phyloP scores from a whole-genome alignment of 2,888 invertebrate genomes.

The Eupithecia inturbata region DNA sequence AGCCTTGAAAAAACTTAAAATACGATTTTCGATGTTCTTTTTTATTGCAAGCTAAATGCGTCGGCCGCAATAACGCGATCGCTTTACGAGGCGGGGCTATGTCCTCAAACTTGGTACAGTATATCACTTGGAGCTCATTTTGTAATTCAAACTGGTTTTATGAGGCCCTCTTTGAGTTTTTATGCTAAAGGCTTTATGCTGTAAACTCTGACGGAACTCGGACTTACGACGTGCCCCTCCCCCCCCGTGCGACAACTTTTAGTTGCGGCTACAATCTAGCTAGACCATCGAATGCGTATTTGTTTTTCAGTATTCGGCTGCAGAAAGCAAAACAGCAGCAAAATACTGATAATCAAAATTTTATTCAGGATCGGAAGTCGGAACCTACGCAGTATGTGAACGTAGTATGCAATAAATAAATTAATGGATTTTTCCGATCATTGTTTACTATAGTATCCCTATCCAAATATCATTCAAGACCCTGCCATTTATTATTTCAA shows the following conservation, averaged over 20 bases:
- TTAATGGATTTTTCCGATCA: background rate
- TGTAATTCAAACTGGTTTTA: constrained; percentile 47
- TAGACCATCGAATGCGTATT: background rate
- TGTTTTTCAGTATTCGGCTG: background rate
- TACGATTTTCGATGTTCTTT: constrained; percentile 67
- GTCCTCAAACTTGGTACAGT: constrained; percentile 64
- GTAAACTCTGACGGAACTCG: constrained; percentile 30
- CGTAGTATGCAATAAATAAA: background rate
- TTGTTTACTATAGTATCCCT: too few species aligned
- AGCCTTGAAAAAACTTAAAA: constrained; percentile 58
- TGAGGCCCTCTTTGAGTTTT: constrained; percentile 44
- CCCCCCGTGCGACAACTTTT: too few species aligned
- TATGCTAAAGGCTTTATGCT: constrained; percentile 40
- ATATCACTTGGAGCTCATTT: constrained; percentile 55
- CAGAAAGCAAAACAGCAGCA: background rate
- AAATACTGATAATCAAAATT: background rate
- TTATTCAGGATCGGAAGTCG: background rate
- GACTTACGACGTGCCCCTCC: background rate
- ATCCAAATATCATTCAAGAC: too few species aligned
- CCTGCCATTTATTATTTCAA: background rate
- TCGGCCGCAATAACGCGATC: constrained; percentile 72
- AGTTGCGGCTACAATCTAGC: background rate
- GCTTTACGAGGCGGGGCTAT: constrained; percentile 64
- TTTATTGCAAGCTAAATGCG: constrained; percentile 73
- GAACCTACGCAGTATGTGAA: too few species aligned